Evolutionary conservation across 2,888 invertebrate species (phyloP).

Genomic region (Agrotis segetum): DNA sequence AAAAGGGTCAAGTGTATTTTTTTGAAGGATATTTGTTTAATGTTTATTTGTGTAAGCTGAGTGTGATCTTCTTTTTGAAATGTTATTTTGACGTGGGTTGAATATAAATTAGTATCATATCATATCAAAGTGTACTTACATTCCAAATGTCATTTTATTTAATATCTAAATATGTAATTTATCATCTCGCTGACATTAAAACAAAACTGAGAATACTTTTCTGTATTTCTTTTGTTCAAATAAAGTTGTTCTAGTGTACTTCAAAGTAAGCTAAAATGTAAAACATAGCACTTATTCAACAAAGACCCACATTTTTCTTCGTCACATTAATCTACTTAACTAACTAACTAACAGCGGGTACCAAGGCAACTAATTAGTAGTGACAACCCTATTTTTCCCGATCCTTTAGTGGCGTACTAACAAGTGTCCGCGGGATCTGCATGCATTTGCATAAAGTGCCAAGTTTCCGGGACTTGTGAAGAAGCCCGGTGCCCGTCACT

Average conservation of each 20-base stretch:
- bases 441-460: constrained; percentile 83
- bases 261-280: neutral
- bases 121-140: neutral
- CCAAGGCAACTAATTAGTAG: constrained; percentile 53
- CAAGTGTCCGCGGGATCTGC: constrained; percentile 78
- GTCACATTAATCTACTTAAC: constrained; percentile 49
- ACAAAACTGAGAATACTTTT: neutral
- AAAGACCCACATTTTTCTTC: constrained; percentile 39
- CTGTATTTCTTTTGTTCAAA: too few relatives aligned
- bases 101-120: constrained; percentile 12
- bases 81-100: constrained; percentile 20
- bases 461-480: constrained; percentile 68
- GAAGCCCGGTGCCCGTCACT: constrained; percentile 69
- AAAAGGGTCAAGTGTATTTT: constrained; percentile 61
- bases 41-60: constrained; percentile 36
- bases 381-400: constrained; percentile 63
- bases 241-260: too few relatives aligned
- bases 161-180: neutral
- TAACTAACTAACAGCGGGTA: constrained; percentile 29
- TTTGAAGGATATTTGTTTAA: constrained; percentile 47
- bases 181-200: neutral
- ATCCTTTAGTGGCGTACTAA: constrained; percentile 63
- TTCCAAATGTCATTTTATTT: neutral
- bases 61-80: constrained; percentile 17
- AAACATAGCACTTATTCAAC: neutral